Evolutionary conservation across 2,113 vertebrate species (phyloP), one percentile per base, ranked within the genome.

Genomic region (Plecotus auritus): DNA sequence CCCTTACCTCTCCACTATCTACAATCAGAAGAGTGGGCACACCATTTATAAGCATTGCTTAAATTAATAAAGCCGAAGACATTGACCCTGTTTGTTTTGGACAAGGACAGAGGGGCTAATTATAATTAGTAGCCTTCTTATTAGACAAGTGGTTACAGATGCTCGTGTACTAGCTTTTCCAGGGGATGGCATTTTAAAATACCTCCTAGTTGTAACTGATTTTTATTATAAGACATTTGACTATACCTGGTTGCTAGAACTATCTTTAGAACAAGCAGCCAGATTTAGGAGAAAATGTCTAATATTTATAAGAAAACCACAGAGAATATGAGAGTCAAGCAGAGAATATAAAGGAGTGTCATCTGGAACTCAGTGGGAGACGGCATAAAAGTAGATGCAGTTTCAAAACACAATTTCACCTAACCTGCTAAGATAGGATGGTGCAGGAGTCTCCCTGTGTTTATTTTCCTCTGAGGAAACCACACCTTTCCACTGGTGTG

Each of bases 141-240:
- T 32, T 35, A 74, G 45, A 70, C 22, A 72, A 51, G 73, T 14
- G 35, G 12, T 77, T 76, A 74, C 47, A 91, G 80, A 76, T 61
- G 28, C 23, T 11, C 28, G 56, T 26, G 28, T 51, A 88, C 12
- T 83, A 76, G 61, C 11, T 70, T 92, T 92, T 82, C 40, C 23
- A 64, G 61, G 56, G 35, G 30, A 72, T 92, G 70, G 88, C 30
- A 32, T 51, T 94, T 88, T 51, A 77, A 77, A 92, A 77, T 70
- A 92, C 49, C 69, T 84, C 61, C 78, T 61, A 88, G 40, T 23
- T 92, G 69, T 92, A 95, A 84, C 8, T 83, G 64, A 61, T 51
- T 84, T 92, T 82, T 83, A 95, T 76, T 49, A 59, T 14, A 22
- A 88, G 85, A 88, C 42, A 69, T 82, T 88, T 76, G 77, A 74